Conservation (phyloP, 2,113 vertebrate genomes). For the Notarius lentiginosus region DNA sequence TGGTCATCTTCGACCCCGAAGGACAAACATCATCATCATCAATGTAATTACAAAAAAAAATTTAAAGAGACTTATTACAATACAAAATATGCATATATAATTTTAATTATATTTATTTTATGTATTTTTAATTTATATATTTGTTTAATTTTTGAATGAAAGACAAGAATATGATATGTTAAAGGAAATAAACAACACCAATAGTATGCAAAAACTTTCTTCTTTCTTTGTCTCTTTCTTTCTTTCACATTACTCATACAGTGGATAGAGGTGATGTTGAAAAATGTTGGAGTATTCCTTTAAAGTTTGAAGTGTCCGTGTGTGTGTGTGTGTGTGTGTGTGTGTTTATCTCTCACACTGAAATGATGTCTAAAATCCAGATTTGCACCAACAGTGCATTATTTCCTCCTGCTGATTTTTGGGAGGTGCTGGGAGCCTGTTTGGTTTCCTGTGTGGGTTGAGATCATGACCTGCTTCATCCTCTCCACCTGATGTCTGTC, state of each 20-base stretch:
- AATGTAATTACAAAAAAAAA: no score
- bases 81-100: no score
- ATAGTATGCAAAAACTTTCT: no score
- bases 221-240: no score
- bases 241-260: not conserved
- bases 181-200: no score
- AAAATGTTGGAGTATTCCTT: not conserved
- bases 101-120: no score
- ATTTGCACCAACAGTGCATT: not conserved
- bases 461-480: slow-evolving; percentile 68
- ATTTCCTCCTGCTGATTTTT: slow-evolving; percentile 51
- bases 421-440: slow-evolving; percentile 65
- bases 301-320: not conserved
- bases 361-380: not conserved
- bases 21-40: no score
- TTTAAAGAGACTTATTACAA: no score
- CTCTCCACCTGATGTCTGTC: slow-evolving; percentile 58
- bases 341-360: not conserved
- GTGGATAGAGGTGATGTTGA: not conserved
- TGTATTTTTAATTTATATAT: no score
- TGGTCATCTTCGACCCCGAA: no score
- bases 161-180: no score
- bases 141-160: no score
- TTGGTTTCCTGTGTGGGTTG: slow-evolving; percentile 68
- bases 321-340: not conserved